Percentiles rank a stretch among this genome's conserved stretches.
These are phyloP conservation scores for Tringa solitaria DNA, from an alignment of 2,113 vertebrate species.

Conservation along the genomic window DNA sequence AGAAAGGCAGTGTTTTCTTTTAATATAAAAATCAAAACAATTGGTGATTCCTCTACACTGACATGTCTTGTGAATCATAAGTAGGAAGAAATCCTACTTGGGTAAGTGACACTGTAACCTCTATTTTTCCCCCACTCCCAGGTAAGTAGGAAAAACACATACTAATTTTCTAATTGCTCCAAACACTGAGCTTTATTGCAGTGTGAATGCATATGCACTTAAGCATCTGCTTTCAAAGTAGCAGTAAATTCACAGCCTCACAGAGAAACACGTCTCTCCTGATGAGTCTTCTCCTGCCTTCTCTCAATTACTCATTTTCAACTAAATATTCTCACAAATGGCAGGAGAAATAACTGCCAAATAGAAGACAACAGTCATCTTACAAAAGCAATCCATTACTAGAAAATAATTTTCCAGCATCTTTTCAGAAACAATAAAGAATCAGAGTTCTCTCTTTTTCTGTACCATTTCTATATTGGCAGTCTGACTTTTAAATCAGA, in stretches of 20 bases:
- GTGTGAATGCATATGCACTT: background rate
- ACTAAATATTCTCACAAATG: conserved; percentile 22
- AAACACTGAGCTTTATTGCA: background rate
- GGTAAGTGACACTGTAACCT: background rate
- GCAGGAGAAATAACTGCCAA: background rate
- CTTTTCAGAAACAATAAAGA: background rate
- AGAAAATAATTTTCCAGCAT: background rate
- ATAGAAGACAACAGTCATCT: background rate
- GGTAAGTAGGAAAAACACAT: background rate
- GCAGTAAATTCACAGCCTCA: background rate
- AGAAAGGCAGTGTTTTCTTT: background rate
- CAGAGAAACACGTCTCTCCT: background rate
- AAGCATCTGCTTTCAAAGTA: background rate
- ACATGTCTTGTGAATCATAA: background rate
- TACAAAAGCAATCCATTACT: background rate
- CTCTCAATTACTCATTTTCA: background rate
- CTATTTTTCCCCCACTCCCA: background rate
- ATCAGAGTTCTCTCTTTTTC: background rate
- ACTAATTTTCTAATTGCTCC: background rate
- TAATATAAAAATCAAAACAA: background rate
- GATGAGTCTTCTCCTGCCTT: background rate
- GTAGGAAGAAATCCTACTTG: background rate
- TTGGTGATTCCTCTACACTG: background rate
- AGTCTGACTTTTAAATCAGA: background rate
- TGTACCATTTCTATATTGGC: background rate